A percentile compares a stretch with the other conserved stretches of the same genome.
phyloP scores from a whole-genome alignment of 1,140 invertebrate species.

The Orchesella cincta region DNA sequence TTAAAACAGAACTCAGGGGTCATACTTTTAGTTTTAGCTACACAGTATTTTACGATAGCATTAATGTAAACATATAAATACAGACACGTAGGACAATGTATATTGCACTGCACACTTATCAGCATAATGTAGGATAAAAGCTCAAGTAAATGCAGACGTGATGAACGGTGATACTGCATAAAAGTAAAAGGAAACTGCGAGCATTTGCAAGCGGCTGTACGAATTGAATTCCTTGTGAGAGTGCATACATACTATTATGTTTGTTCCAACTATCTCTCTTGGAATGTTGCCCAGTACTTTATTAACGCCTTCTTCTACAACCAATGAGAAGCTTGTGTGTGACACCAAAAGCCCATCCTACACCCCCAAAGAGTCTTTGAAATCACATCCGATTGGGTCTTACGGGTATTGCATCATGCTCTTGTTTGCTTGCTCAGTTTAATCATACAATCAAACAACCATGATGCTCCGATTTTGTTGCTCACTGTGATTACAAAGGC shows the following conservation, averaged over 20 bases:
- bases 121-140: too few species aligned
- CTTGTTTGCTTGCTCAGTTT: neutral
- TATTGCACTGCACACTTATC: too few species aligned
- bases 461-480: too few species aligned
- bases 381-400: neutral
- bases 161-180: neutral
- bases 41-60: too few species aligned
- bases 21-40: too few species aligned
- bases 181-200: neutral
- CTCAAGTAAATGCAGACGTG: too few species aligned
- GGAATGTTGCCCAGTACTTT: neutral
- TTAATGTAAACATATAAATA: too few species aligned
- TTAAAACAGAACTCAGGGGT: too few species aligned
- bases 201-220: neutral
- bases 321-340: slow-evolving; percentile 9
- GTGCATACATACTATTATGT: neutral
- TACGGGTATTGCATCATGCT: neutral
- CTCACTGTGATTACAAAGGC: too few species aligned
- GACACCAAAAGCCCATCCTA: neutral
- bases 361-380: neutral
- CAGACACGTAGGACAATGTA: too few species aligned
- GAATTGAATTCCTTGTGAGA: neutral
- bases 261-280: neutral
- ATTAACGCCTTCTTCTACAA: slow-evolving; percentile 7
- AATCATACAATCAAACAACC: neutral